phyloP scores from a whole-genome alignment of 2,113 vertebrate genomes.

The Lepidothrix coronata region DNA sequence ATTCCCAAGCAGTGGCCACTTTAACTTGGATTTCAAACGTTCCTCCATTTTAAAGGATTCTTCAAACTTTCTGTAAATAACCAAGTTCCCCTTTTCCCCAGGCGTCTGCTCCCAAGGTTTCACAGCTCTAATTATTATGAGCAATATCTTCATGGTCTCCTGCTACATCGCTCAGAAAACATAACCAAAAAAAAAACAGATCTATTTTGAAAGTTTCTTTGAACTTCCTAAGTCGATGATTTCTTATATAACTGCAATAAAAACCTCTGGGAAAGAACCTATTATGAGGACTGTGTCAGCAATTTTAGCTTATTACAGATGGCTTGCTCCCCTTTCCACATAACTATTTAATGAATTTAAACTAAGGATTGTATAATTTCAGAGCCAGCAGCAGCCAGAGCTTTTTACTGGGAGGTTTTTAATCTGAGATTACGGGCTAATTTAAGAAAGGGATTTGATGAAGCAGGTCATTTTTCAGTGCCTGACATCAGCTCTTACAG shows the following conservation, averaged over 20 bases:
- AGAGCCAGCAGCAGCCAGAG: neutral
- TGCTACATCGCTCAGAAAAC: slow-evolving; percentile 4
- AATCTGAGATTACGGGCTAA: slow-evolving; percentile 18
- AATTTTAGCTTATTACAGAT: slow-evolving; percentile 45
- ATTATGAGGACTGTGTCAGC: slow-evolving; percentile 53
- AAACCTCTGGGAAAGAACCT: slow-evolving; percentile 61
- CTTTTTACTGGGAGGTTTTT: neutral
- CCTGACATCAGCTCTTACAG: neutral
- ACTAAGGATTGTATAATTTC: slow-evolving; percentile 23
- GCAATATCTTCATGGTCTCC: neutral
- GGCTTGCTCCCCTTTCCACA: slow-evolving; percentile 26
- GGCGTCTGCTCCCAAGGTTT: slow-evolving; percentile 1
- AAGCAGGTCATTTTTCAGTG: slow-evolving; percentile 12
- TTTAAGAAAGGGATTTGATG: slow-evolving; percentile 28
- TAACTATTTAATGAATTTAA: slow-evolving; percentile 50
- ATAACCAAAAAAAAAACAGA: neutral
- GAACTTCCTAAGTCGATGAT: slow-evolving; percentile 24
- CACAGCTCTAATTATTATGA: slow-evolving; percentile 35
- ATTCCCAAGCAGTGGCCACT: neutral
- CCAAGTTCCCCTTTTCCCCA: neutral
- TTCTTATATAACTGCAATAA: slow-evolving; percentile 61
- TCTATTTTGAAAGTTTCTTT: slow-evolving; percentile 58
- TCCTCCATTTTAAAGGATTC: neutral
- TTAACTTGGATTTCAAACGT: neutral
- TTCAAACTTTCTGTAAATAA: neutral